Conservation (phyloP, 2,797 vertebrate species). For the Pyrocephalus nanus region DNA sequence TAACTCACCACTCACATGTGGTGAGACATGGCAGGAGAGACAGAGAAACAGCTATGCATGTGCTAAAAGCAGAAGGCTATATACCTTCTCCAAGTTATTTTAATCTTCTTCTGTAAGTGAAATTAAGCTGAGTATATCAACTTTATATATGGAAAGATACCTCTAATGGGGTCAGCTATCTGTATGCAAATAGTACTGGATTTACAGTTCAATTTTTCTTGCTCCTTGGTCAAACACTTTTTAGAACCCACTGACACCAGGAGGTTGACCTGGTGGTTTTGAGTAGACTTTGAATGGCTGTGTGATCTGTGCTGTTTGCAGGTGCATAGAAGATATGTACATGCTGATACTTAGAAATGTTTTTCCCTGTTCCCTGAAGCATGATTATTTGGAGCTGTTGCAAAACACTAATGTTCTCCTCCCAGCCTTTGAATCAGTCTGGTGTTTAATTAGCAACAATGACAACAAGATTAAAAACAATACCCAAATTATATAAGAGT, state of each 20-base stretch:
- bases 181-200: not conserved
- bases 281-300: not conserved
- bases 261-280: not conserved
- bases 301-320: not conserved
- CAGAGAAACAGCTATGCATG: not conserved
- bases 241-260: not conserved
- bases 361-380: not conserved
- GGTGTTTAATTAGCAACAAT: not conserved
- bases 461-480: not conserved
- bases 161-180: not conserved
- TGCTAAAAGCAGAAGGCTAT: not conserved
- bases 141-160: not conserved
- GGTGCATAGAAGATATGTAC: not conserved
- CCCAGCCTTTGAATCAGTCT: not conserved
- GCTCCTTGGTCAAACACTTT: not conserved
- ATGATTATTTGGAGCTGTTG: not conserved
- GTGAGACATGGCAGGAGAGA: not conserved
- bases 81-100: not conserved
- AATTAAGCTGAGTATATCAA: not conserved
- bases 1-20: not conserved
- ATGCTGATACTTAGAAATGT: not conserved
- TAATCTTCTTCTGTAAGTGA: not conserved
- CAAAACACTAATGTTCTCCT: not conserved
- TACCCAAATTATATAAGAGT: not conserved
- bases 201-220: not conserved